Conservation (phyloP, 2,888 invertebrate species). For the Anarsia innoxiella region DNA sequence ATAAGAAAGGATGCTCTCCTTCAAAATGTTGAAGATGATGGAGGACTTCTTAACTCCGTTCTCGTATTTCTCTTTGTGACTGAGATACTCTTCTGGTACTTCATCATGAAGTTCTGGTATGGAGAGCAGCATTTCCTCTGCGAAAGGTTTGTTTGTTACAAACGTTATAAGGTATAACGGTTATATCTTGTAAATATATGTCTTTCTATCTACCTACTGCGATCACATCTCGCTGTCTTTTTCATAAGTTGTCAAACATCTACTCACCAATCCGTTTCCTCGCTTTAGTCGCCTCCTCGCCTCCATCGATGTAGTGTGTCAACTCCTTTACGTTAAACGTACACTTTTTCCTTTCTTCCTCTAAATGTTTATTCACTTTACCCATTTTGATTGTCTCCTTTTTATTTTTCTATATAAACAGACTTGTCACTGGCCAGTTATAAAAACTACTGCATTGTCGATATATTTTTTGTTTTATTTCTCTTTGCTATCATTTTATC, state of each 20-base stretch:
- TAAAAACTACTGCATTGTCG: no score
- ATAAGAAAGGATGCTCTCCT: conserved; percentile 24
- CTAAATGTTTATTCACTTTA: conserved; percentile 78
- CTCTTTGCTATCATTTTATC: no score
- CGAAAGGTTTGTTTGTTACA: no score
- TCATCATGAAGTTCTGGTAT: conserved; percentile 60
- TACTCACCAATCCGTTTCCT: conserved; percentile 64
- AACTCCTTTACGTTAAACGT: conserved; percentile 82
- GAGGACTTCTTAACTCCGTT: conserved; percentile 81
- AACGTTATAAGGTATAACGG: no score
- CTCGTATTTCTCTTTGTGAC: conserved; percentile 89
- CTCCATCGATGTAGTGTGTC: conserved; percentile 83
- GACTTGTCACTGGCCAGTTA: no score
- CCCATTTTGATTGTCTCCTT: no score
- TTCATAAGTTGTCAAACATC: background rate
- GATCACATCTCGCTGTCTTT: no score
- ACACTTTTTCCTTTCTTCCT: conserved; percentile 80
- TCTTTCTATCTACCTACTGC: no score
- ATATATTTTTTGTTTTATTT: no score
- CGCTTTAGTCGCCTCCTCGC: conserved; percentile 78
- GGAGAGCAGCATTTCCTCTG: conserved; percentile 42
- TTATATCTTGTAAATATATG: no score
- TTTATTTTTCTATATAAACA: no score
- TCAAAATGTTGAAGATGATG: conserved; percentile 71
- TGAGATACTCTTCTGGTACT: conserved; percentile 84